Conservation (phyloP, 2,888 invertebrate genomes). For the Hemithea aestivaria region DNA sequence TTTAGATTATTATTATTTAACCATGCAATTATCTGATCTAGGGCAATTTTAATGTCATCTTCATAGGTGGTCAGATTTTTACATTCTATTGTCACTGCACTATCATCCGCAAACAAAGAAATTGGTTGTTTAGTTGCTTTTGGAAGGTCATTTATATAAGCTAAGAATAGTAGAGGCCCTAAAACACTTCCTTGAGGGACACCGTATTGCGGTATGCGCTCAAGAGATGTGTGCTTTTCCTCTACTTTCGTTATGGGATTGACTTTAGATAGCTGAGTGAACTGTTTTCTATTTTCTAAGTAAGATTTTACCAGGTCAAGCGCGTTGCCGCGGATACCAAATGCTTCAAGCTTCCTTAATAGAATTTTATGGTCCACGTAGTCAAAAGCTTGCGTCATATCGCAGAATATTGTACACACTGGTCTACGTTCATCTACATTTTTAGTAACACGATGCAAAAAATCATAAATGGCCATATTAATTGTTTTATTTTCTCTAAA, state of each 20-base stretch:
- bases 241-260: conserved; percentile 1
- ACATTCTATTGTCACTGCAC: not conserved
- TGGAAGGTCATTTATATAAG: conserved; percentile 8
- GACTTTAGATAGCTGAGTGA: conserved; percentile 2
- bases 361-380: conserved; percentile 4
- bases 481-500: conserved; percentile 3
- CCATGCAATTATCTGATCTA: conserved; percentile 1
- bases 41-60: conserved; percentile 4
- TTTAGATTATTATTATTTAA: conserved; percentile 1
- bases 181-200: conserved; percentile 8
- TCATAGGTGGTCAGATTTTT: conserved; percentile 3
- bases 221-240: not conserved
- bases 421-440: conserved; percentile 2
- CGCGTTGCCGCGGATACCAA: conserved; percentile 6
- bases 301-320: conserved; percentile 4
- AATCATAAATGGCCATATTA: conserved; percentile 5
- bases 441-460: not conserved
- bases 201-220: not conserved
- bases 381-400: conserved; percentile 7
- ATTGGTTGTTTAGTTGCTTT: conserved; percentile 1
- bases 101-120: conserved; percentile 2
- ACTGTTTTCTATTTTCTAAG: conserved; percentile 2
- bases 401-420: conserved; percentile 4
- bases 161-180: conserved; percentile 4
- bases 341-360: conserved; percentile 1